Base-by-base conservation (phyloP, 2,797 vertebrate genomes). In the Sparidentex hasta region DNA sequence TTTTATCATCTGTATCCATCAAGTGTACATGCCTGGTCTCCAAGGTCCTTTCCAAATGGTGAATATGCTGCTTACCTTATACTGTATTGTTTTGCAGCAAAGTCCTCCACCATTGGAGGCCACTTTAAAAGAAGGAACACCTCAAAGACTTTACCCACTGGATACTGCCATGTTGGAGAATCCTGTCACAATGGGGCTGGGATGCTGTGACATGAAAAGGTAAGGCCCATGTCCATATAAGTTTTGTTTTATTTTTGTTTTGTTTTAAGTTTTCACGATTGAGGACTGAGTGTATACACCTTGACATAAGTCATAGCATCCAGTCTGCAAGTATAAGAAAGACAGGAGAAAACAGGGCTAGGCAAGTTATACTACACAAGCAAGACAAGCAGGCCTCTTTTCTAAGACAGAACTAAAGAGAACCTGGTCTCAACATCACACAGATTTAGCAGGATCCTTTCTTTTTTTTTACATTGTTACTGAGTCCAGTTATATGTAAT, bases 1-100 rank as follows among this genome's bases (percentile, higher is more conserved):
- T 85, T 88, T 88, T 82, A 87, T 91, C 71, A 87, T 88, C 65
- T 76, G 56, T 85, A 78, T 85, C 82, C 51, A 73, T 87, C 84
- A 82, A 74, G 83, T 83, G 81, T 68, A 87, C 87, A 87, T 74
- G 27, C 54, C 57, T 83, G 59, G 61, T 78, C 80, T 80, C 77
- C 25, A 57, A 75, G 61, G 81, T 81, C 76, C 77, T 78, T 62
- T 65, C 58, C 25, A 87, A 85, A 78, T 65, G 52, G 75, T 13
- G 11, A 64, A 76, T 54, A 65, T 71, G 33, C 46, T 27, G 43
- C 80, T 76, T 69, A 70, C 38, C 51, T 65, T 63, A 18, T 56
- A 51, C 14, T 71, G 59, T 48, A 33, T 63, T 74, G 68, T 81
- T 78, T 65, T 59, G 43, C 43, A 67, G 66, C n/a, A 76, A 78